These are phyloP conservation scores for Halcyon malimbica DNA, from an alignment of 2,113 vertebrate genomes.

Conservation along the genomic window DNA sequence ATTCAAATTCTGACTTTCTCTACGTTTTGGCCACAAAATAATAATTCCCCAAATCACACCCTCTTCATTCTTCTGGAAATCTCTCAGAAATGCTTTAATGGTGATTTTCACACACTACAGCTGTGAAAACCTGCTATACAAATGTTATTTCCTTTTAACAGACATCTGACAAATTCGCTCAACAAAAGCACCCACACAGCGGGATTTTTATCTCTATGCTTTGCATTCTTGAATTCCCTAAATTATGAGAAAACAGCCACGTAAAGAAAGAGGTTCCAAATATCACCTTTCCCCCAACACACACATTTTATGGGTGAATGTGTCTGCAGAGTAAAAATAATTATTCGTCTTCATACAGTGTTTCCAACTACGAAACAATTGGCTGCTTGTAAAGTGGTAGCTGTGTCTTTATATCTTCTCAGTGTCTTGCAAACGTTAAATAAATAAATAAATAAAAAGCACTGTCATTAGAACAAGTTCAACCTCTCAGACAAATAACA, in stretches of 20 bases:
- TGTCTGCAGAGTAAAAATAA: background rate
- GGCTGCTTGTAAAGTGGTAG: background rate
- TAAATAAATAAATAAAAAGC: background rate
- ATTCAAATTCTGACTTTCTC: background rate
- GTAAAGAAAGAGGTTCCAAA: background rate
- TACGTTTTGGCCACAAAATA: background rate
- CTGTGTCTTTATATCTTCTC: background rate
- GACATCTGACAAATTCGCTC: background rate
- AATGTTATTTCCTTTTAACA: slow-evolving; percentile 9
- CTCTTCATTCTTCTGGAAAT: background rate
- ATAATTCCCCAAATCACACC: background rate
- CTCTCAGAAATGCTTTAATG: background rate
- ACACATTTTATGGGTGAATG: background rate
- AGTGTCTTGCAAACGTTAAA: background rate
- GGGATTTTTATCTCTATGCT: background rate
- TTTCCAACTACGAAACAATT: background rate
- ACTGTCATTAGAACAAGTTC: background rate
- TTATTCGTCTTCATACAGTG: background rate
- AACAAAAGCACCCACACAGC: background rate
- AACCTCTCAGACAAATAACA: slow-evolving; percentile 3
- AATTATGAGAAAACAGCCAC: background rate
- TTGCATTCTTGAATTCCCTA: background rate
- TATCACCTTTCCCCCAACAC: background rate
- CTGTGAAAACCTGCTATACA: slow-evolving; percentile 25
- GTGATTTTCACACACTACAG: background rate